A percentile compares a stretch with the other conserved stretches of the same genome.
phyloP scores from a whole-genome alignment of 2,797 vertebrate genomes.

The Echeneis naucrates region DNA sequence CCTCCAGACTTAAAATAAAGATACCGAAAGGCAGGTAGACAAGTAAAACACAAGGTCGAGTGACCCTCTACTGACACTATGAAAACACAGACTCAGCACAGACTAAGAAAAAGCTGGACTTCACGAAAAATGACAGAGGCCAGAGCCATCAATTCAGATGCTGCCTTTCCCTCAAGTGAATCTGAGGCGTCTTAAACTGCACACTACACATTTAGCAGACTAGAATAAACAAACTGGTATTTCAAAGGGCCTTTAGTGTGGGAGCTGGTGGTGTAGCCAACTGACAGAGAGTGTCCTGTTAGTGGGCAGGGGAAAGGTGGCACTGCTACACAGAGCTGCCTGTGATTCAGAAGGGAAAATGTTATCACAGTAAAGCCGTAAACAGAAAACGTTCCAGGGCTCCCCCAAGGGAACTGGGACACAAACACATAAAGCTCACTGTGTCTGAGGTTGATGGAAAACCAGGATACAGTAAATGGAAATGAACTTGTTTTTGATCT shows the following conservation, averaged over 20 bases:
- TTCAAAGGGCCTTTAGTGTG: slow-evolving; percentile 80
- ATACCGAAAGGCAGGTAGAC: not conserved
- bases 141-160: slow-evolving; percentile 29
- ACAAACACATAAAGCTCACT: slow-evolving; percentile 77
- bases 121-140: slow-evolving; percentile 26
- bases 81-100: slow-evolving; percentile 17
- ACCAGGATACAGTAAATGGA: slow-evolving; percentile 54
- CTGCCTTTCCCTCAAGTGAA: slow-evolving; percentile 46
- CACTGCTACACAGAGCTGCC: slow-evolving; percentile 75
- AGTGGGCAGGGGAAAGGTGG: slow-evolving; percentile 55
- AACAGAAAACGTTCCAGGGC: slow-evolving; percentile 79
- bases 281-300: slow-evolving; percentile 82
- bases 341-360: slow-evolving; percentile 82
- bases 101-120: slow-evolving; percentile 20
- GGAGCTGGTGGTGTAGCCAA: slow-evolving; percentile 48
- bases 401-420: slow-evolving; percentile 60
- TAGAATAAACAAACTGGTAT: slow-evolving; percentile 74
- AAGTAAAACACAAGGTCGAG: not conserved
- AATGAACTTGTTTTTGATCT: slow-evolving; percentile 51
- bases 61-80: not conserved
- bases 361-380: slow-evolving; percentile 77
- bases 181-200: slow-evolving; percentile 62
- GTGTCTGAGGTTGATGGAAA: slow-evolving; percentile 48
- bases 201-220: slow-evolving; percentile 66
- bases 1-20: not conserved